Evolutionary conservation across 2,113 vertebrate genomes (phyloP).

Genomic region (Dipodomys spectabilis): DNA sequence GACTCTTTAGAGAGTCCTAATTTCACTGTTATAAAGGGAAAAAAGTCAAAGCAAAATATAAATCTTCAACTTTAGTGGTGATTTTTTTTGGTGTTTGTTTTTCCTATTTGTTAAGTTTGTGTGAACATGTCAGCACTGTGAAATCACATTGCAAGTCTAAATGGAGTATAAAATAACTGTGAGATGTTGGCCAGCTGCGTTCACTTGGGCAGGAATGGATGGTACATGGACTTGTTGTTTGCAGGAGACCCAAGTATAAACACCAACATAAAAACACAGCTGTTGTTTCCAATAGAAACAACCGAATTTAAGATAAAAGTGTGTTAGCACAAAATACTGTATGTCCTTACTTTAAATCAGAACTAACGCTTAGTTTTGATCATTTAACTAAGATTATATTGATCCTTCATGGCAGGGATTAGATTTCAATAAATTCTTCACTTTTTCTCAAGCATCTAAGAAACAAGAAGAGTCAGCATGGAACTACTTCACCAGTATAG

Average conservation of each 20-base stretch:
- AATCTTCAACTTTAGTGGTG: not conserved
- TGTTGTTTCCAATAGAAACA: not conserved
- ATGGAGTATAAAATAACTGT: conserved; percentile 48
- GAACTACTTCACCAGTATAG: not conserved
- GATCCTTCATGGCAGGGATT: not conserved
- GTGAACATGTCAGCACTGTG: not conserved
- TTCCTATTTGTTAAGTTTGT: not conserved
- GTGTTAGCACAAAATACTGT: not conserved
- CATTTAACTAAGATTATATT: not conserved
- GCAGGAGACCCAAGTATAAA: not conserved
- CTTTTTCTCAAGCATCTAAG: not conserved
- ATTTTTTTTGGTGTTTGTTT: not conserved
- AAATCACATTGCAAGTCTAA: conserved; percentile 30
- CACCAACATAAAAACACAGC: not conserved
- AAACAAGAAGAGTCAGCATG: not conserved
- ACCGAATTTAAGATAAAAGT: not conserved
- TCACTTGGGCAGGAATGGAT: no score
- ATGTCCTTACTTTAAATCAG: not conserved
- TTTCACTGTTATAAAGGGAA: not conserved
- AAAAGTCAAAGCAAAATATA: not conserved
- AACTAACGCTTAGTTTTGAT: not conserved
- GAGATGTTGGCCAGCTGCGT: conserved; percentile 3
- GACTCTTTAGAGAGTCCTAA: not conserved
- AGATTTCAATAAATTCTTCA: not conserved
- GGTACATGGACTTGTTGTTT: not conserved